Evolutionary conservation across 2,888 invertebrate genomes (phyloP).

Genomic region (Troides helena): DNA sequence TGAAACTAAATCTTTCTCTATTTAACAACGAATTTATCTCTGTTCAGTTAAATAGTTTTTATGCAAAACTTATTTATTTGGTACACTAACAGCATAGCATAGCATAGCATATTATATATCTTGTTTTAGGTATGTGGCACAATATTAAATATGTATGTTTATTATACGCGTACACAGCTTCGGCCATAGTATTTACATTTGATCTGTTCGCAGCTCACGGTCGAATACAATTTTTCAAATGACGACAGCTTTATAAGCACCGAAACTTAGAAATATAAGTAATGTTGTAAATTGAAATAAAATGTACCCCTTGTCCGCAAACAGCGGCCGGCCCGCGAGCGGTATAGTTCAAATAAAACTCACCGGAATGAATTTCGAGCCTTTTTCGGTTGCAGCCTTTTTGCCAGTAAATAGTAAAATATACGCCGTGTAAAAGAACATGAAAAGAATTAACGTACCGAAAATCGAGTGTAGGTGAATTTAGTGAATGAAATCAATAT

Average conservation of each 20-base stretch:
- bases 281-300: not conserved
- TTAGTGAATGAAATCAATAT: not conserved
- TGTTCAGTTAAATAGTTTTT: not conserved
- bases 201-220: not conserved
- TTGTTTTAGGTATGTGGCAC: too few relatives aligned
- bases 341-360: not conserved
- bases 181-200: not conserved
- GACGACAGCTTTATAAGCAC: not conserved
- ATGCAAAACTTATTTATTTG: too few relatives aligned
- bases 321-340: not conserved
- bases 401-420: not conserved
- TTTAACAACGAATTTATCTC: not conserved
- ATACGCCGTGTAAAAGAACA: not conserved
- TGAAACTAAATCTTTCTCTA: not conserved
- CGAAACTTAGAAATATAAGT: not conserved
- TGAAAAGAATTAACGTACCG: not conserved
- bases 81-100: too few relatives aligned
- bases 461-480: not conserved
- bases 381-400: not conserved
- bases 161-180: too few relatives aligned
- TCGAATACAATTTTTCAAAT: too few relatives aligned
- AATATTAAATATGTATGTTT: too few relatives aligned
- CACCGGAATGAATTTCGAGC: not conserved
- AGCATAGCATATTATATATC: too few relatives aligned
- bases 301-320: not conserved